Base-by-base conservation (phyloP, 1,140 invertebrate species). In the Antheraea mylitta region DNA sequence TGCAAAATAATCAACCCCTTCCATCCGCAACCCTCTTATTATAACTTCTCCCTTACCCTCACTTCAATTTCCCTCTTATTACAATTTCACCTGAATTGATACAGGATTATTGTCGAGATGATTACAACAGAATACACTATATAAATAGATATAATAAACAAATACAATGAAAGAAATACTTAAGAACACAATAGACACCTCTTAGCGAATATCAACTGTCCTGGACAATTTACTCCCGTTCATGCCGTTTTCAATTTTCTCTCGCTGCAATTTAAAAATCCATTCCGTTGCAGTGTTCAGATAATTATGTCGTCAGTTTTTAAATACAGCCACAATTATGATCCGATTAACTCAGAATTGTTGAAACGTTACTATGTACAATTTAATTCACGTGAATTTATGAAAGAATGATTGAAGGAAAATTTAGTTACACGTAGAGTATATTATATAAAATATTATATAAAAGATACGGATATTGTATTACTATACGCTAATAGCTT, bases 251-350 rank as follows among this genome's bases (percentile, higher is more conserved):
- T 53, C 45, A 53, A 53, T 53, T 53, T 53, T 53, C 45, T 53
- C 45, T 53, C 45, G 10, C 45, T 16, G 16, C 45, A 53, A 13
- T 53, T 53, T 53, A 16, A 53, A 53, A 53, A 53, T 16, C 45
- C 45, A 53, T 53, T 53, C 45, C 45, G 45, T 53, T 53, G 11
- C 4, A 53, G 11, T 53, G 45, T 53, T 53, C 45, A 13, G 45
- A 53, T 16, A 53, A 53, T 53, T 53, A 53, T 53, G 45, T 53
- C 45, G 45, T 53, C 45, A 16, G 45, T 53, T 53, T 53, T 53
- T 53, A 53, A 53, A 53, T 53, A 53, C 45, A 53, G 16, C 16
- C 11, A n/a, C 16, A 53, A 53, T 53, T 53, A 16, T 53, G 5
- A 53, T n/a, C 45, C 11, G 11, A 53, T 53, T 13, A 53, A 53